Evolutionary conservation across 2,797 vertebrate species (phyloP), one percentile per base, ranked within the genome.

Genomic region (Toxotes lorentzi): DNA sequence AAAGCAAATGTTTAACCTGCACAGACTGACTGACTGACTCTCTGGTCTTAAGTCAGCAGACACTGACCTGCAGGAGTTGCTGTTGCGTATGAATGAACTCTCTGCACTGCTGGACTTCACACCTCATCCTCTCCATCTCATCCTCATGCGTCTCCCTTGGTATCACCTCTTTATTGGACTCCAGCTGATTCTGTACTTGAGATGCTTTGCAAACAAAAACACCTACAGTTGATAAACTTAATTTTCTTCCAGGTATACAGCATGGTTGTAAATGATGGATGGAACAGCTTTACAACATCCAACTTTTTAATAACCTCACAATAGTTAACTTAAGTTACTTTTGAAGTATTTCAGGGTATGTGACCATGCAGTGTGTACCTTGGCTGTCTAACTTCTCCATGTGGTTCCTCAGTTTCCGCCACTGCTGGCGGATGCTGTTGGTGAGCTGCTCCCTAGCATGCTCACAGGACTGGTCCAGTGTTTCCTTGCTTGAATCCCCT

Each of bases 31-130:
- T 58, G 27, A 45, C 11, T 21, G n/a, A n/a, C n/a, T 61, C 23
- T 71, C 41, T 48, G 3, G 48, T n/a, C 12, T 54, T 13, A 32
- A 79, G 48, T 19, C 53, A 47, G 38, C 12, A 40, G 30, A 66
- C 27, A 19, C 86, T 57, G 89, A 99, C 98, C 97, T 99, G 98
- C 38, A 98, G 94, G 62, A 99, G 95, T 40, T 97, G 97, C 66
- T 99, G 98, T 70, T 99, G 98, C 41, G 96, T 95, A 81, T 97
- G 97, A 85, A 99, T 98, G 92, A 98, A 98, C 87, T 99, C 98
- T 92, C 96, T 97, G 89, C 97, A 98, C 12, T 98, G 97, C 70
- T 97, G 97, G 77, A 99, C 96, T 93, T 99, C 97, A 75, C 93
- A 58, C 72, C 96, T 96, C 47, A 99, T 94, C 65, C 94, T 95